These are phyloP conservation scores for Actinemys pallida DNA, from an alignment of 2,113 vertebrate genomes.

Conservation along the genomic window DNA sequence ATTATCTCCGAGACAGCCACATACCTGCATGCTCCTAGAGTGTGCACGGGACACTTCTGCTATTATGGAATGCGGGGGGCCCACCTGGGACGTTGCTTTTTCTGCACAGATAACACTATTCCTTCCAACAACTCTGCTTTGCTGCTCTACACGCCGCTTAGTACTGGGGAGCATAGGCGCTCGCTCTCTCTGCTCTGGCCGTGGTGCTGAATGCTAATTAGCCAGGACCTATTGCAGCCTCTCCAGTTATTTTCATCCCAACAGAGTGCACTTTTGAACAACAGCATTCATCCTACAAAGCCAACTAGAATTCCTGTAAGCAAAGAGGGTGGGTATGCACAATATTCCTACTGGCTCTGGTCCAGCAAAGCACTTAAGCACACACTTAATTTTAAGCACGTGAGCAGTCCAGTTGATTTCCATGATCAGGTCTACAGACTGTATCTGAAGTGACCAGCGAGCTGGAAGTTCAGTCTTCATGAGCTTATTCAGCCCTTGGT, in stretches of 20 bases:
- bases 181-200: background rate
- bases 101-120: background rate
- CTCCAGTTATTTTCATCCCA: background rate
- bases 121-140: background rate
- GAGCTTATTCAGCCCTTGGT: background rate
- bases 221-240: background rate
- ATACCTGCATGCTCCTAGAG: background rate
- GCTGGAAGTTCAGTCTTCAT: background rate
- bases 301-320: background rate
- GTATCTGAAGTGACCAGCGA: background rate
- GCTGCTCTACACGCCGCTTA: fast-evolving
- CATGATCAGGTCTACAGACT: background rate
- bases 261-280: background rate
- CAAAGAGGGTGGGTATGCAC: background rate
- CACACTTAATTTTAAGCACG: background rate
- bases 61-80: background rate
- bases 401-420: background rate
- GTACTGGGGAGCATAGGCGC: background rate
- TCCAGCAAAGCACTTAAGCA: background rate
- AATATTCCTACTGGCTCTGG: too few species aligned
- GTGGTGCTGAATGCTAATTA: background rate
- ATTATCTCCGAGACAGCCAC: background rate
- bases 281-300: background rate
- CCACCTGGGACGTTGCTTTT: background rate
- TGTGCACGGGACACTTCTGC: background rate